Percentiles rank a stretch among this genome's conserved stretches.
Evolutionary conservation across 2,888 invertebrate genomes (phyloP).

Genomic region (Papilio elwesi): DNA sequence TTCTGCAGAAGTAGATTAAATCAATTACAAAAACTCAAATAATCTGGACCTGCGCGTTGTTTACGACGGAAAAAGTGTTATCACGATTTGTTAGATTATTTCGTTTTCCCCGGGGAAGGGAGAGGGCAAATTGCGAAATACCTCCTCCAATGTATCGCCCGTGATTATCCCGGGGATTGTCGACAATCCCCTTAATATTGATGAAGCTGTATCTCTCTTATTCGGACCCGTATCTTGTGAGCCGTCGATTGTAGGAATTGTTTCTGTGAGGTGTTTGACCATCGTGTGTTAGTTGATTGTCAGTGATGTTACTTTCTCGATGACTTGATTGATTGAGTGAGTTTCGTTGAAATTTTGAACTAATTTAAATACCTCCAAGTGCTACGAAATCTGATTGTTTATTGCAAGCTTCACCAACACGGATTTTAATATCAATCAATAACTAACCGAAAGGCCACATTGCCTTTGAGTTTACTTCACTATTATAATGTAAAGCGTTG

Average conservation of each 20-base stretch:
- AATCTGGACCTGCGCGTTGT: slow-evolving; percentile 42
- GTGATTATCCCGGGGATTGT: slow-evolving; percentile 52
- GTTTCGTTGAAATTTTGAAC: too few species aligned
- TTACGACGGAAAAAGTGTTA: slow-evolving; percentile 54
- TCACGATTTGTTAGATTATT: slow-evolving; percentile 60
- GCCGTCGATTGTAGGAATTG: slow-evolving; percentile 22
- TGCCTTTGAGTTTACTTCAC: too few species aligned
- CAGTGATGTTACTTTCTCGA: background rate
- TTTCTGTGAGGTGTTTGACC: slow-evolving; percentile 24
- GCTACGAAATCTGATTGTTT: too few species aligned
- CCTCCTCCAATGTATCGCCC: slow-evolving; percentile 44
- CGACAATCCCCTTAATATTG: slow-evolving; percentile 56
- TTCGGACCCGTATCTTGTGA: slow-evolving; percentile 41
- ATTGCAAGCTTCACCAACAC: too few species aligned
- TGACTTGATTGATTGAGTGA: too few species aligned
- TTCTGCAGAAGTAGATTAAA: background rate
- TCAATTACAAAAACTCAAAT: slow-evolving; percentile 34
- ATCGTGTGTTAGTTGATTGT: background rate
- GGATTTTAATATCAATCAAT: too few species aligned
- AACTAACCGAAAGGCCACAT: too few species aligned
- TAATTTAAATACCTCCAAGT: too few species aligned
- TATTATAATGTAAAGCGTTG: too few species aligned
- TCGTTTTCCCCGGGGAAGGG: slow-evolving; percentile 54
- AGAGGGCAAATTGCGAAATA: slow-evolving; percentile 44
- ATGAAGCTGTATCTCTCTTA: slow-evolving; percentile 55